Percentiles rank a stretch among this genome's conserved stretches.
phyloP scores from a whole-genome alignment of 2,888 invertebrate species.

The Aricia artaxerxes region DNA sequence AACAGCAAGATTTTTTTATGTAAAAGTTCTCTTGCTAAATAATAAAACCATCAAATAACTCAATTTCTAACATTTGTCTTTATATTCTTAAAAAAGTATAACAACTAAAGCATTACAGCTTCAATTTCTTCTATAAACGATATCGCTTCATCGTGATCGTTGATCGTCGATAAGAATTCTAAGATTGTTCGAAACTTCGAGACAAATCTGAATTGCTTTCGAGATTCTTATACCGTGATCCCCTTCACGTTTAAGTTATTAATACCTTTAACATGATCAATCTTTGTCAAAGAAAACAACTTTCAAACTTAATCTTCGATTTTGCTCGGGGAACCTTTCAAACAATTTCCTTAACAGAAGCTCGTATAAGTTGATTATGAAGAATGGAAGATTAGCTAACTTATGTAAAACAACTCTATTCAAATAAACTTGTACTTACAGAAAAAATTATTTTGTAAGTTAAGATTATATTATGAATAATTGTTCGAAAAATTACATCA shows the following conservation, averaged over 20 bases:
- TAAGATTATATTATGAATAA: too few species aligned
- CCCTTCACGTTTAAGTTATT: conserved; percentile 29
- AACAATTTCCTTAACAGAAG: conserved; percentile 26
- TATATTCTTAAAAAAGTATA: not conserved
- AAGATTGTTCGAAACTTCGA: conserved; percentile 22
- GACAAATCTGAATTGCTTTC: conserved; percentile 27
- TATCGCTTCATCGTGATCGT: not conserved
- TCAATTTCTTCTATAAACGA: not conserved
- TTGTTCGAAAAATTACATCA: too few species aligned
- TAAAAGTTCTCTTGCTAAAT: not conserved
- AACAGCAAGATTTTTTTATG: too few species aligned
- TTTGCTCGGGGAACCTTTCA: conserved; percentile 30
- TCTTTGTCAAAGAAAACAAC: conserved; percentile 52
- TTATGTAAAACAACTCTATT: not conserved
- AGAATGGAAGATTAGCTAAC: not conserved
- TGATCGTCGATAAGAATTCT: conserved; percentile 19
- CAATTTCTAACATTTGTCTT: not conserved
- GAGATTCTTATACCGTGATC: conserved; percentile 19
- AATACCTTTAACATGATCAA: conserved; percentile 31
- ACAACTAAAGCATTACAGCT: not conserved
- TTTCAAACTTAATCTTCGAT: conserved; percentile 55
- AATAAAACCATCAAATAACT: not conserved
- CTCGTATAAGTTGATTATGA: conserved; percentile 19
- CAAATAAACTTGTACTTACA: not conserved
- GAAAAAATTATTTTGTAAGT: not conserved